phyloP scores from a whole-genome alignment of 2,797 vertebrate species.

The Sandelia bainsii region DNA sequence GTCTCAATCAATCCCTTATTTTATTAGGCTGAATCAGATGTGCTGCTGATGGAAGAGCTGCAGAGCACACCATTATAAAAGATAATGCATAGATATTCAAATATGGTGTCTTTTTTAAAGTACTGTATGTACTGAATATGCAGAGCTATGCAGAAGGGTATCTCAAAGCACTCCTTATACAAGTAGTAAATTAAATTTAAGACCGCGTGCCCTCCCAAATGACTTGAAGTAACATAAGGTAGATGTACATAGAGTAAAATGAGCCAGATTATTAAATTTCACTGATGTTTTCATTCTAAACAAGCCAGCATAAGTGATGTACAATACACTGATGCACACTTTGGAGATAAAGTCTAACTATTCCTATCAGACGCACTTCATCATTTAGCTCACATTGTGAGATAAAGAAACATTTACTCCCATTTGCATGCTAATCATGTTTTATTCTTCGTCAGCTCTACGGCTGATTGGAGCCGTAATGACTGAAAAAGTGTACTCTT shows the following conservation, averaged over 20 bases:
- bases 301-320: not conserved
- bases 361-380: slow-evolving; percentile 16
- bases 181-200: not conserved
- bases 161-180: not conserved
- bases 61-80: not conserved
- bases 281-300: not conserved
- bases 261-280: not conserved
- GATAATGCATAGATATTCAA: not conserved
- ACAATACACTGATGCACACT: not conserved
- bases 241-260: not conserved
- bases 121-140: not conserved
- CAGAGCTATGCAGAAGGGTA: not conserved
- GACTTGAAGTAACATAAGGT: not conserved
- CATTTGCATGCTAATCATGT: slow-evolving; percentile 50
- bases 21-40: not conserved
- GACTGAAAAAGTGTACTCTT: slow-evolving; percentile 47
- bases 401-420: slow-evolving; percentile 29
- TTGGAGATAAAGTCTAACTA: slow-evolving; percentile 2
- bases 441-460: slow-evolving; percentile 41
- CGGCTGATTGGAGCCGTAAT: slow-evolving; percentile 41
- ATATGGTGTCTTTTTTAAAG: not conserved
- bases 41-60: not conserved
- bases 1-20: not conserved
- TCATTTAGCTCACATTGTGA: slow-evolving; percentile 6
- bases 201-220: not conserved